These are phyloP conservation scores for Arge pagana DNA, from an alignment of 2,888 invertebrate genomes.

Conservation along the genomic window DNA sequence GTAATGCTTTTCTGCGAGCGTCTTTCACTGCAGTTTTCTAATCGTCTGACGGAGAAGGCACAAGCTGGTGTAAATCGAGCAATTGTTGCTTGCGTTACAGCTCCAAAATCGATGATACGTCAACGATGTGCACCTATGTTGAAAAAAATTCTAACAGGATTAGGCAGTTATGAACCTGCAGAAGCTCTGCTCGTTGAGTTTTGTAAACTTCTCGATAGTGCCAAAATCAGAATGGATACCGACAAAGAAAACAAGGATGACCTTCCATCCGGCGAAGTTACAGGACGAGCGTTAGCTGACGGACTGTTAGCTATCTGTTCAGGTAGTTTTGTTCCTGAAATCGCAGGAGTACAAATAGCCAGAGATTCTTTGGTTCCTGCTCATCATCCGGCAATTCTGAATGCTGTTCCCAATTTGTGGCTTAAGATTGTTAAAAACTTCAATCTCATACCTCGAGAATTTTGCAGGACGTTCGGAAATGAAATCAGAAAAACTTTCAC, in stretches of 20 bases:
- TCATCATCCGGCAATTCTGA: conserved; percentile 74
- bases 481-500: conserved; percentile 68
- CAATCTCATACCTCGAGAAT: conserved; percentile 63
- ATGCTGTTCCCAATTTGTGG: conserved; percentile 71
- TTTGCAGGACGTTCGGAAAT: conserved; percentile 64
- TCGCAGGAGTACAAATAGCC: conserved; percentile 61
- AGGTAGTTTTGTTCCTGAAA: conserved; percentile 55
- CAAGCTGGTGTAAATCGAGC: conserved; percentile 71
- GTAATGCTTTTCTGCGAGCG: conserved; percentile 76
- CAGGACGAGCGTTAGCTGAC: conserved; percentile 64
- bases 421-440: conserved; percentile 65
- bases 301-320: conserved; percentile 63
- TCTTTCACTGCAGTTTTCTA: conserved; percentile 71
- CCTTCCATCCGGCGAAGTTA: conserved; percentile 55
- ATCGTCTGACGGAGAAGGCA: conserved; percentile 68
- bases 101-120: conserved; percentile 67
- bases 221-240: conserved; percentile 62
- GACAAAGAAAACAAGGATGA: conserved; percentile 55
- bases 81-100: conserved; percentile 71
- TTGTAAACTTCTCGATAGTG: conserved; percentile 68
- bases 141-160: conserved; percentile 65
- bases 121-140: conserved; percentile 66
- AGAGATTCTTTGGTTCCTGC: conserved; percentile 73
- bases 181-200: conserved; percentile 70
- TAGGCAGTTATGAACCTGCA: conserved; percentile 67